Evolutionary conservation across 2,797 vertebrate genomes (phyloP).

Genomic region (Amblyopsis hoosieri): DNA sequence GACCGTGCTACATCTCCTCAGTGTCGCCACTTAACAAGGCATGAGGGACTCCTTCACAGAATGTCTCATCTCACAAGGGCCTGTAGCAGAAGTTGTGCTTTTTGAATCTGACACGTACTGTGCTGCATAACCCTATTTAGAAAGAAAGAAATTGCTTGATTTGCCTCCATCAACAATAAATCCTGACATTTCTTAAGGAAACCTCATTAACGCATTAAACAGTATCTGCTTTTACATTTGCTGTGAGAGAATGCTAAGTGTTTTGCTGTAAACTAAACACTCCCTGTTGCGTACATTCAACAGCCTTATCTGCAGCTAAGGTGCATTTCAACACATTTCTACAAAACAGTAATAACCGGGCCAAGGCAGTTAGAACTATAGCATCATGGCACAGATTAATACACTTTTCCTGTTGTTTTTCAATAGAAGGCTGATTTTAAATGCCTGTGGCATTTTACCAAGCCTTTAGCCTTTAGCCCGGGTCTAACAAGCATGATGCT

Average conservation of each 20-base stretch:
- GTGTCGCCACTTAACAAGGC: conserved; percentile 84
- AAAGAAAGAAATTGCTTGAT: not conserved
- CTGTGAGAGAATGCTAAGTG: conserved; percentile 27
- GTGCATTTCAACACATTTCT: conserved; percentile 61
- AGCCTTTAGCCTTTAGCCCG: conserved; percentile 61
- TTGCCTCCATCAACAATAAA: conserved; percentile 11
- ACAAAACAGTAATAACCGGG: conserved; percentile 50
- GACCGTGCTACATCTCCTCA: conserved; percentile 79
- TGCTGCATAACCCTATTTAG: too few relatives aligned
- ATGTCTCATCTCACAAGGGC: conserved; percentile 70
- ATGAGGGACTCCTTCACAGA: conserved; percentile 77
- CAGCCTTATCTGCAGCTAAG: conserved; percentile 51
- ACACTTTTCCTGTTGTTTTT: conserved; percentile 70
- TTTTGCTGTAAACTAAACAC: conserved; percentile 37
- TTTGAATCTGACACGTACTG: conserved; percentile 33
- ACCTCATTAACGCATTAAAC: conserved; percentile 7
- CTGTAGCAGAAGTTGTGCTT: conserved; percentile 57
- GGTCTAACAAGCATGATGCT: conserved; percentile 76
- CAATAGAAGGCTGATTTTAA: conserved; percentile 73
- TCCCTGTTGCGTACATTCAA: conserved; percentile 46
- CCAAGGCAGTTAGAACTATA: conserved; percentile 58
- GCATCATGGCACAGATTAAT: conserved; percentile 66
- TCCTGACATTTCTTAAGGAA: not conserved
- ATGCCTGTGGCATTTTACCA: conserved; percentile 71
- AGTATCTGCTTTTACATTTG: conserved; percentile 15